Evolutionary conservation across 2,113 vertebrate genomes (phyloP).

Genomic region (Todiramphus saurophagus): DNA sequence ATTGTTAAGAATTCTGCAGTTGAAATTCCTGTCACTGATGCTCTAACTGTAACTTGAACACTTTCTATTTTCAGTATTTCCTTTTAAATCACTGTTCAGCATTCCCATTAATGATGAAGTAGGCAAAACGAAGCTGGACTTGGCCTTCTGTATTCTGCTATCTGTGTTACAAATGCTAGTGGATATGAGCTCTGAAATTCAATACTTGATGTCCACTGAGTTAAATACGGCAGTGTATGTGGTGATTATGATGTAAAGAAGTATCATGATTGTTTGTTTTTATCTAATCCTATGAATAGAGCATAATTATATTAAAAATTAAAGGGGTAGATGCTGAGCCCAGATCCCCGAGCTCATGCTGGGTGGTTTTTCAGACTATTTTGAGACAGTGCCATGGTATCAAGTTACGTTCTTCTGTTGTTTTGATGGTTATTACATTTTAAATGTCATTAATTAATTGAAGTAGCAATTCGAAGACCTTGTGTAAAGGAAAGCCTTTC

Average conservation of each 20-base stretch:
- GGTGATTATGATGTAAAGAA: neutral
- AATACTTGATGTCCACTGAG: neutral
- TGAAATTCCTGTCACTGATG: neutral
- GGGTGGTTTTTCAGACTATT: neutral
- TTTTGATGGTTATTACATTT: neutral
- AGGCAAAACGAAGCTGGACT: neutral
- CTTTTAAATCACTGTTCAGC: neutral
- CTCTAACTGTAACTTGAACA: neutral
- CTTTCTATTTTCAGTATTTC: neutral
- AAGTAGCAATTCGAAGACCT: neutral
- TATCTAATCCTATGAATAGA: neutral
- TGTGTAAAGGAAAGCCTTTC: neutral
- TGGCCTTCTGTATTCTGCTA: neutral
- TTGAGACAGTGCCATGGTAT: neutral
- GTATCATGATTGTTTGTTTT: neutral
- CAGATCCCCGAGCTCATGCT: neutral
- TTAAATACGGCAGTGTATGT: neutral
- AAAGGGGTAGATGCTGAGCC: neutral
- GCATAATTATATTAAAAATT: neutral
- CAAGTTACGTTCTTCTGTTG: no score
- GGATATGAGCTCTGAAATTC: neutral
- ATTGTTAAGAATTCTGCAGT: neutral
- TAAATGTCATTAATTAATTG: neutral
- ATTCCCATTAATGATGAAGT: neutral
- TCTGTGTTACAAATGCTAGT: neutral